Percentiles rank a stretch among this genome's conserved stretches.
These are phyloP conservation scores for Cynaeus angustus DNA, from an alignment of 2,888 invertebrate species.

Conservation along the genomic window DNA sequence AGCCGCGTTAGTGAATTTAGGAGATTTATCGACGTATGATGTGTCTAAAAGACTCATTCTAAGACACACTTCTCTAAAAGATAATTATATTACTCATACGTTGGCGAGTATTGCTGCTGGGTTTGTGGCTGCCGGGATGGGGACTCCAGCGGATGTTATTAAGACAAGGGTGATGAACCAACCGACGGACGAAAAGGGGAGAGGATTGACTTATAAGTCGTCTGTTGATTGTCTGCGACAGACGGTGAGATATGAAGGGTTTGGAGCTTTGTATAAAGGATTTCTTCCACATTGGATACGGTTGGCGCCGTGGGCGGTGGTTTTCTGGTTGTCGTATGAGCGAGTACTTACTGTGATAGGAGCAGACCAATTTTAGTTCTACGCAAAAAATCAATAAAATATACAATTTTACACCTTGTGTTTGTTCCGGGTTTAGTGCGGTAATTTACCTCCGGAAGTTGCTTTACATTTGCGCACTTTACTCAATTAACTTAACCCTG, in stretches of 20 bases:
- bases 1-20: constrained; percentile 86
- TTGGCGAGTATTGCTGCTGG: constrained; percentile 88
- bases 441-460: too few species aligned
- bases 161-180: constrained; percentile 97
- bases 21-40: constrained; percentile 93
- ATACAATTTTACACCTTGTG: too few species aligned
- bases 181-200: constrained; percentile 84
- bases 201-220: constrained; percentile 87
- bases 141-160: constrained; percentile 95
- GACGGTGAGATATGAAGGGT: constrained; percentile 90
- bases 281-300: constrained; percentile 95
- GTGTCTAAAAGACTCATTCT: constrained; percentile 86
- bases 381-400: too few species aligned
- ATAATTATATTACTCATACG: constrained; percentile 85
- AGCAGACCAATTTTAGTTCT: constrained; percentile 74
- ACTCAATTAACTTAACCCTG: too few species aligned
- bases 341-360: constrained; percentile 82
- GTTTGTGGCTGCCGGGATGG: constrained; percentile 90
- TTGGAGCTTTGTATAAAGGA: constrained; percentile 91
- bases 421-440: too few species aligned
- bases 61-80: constrained; percentile 81
- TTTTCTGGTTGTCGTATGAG: constrained; percentile 95
- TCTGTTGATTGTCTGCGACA: constrained; percentile 90
- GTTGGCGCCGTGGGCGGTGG: constrained; percentile 95
- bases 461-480: too few species aligned